phyloP scores from a whole-genome alignment of 2,888 invertebrate species.

The Melinaea marsaeus region DNA sequence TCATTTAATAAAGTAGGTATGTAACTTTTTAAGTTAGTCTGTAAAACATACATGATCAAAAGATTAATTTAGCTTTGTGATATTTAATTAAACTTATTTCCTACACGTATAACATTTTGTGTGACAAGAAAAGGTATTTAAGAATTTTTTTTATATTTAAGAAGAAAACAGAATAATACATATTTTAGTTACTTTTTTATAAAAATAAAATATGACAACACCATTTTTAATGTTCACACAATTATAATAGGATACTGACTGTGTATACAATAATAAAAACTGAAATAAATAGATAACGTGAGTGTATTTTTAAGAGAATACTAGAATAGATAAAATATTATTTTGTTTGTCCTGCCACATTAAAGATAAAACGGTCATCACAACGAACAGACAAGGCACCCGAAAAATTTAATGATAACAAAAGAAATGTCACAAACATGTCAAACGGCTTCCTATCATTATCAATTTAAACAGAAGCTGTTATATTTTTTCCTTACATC shows the following conservation, averaged over 20 bases:
- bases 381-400: constrained; percentile 17
- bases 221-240: not conserved
- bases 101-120: too few species aligned
- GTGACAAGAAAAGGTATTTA: too few species aligned
- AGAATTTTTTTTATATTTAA: too few species aligned
- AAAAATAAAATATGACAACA: not conserved
- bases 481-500: too few species aligned
- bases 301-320: constrained; percentile 14
- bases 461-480: too few species aligned
- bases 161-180: too few species aligned
- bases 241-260: not conserved
- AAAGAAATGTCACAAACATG: not conserved
- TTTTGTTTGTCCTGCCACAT: constrained; percentile 28
- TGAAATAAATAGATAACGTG: constrained; percentile 1
- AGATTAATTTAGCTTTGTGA: too few species aligned
- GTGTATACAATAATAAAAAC: not conserved
- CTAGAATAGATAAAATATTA: constrained; percentile 25
- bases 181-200: too few species aligned
- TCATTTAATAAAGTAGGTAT: not conserved
- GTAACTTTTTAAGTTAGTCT: not conserved
- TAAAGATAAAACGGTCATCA: constrained; percentile 28
- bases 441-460: too few species aligned
- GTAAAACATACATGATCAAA: not conserved
- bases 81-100: too few species aligned
- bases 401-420: constrained; percentile 23